A percentile compares a stretch with the other conserved stretches of the same genome.
These are phyloP conservation scores for Umimayanthus kanabou DNA, from an alignment of 92 coral and sea anemone genomes.

Conservation along the genomic window DNA sequence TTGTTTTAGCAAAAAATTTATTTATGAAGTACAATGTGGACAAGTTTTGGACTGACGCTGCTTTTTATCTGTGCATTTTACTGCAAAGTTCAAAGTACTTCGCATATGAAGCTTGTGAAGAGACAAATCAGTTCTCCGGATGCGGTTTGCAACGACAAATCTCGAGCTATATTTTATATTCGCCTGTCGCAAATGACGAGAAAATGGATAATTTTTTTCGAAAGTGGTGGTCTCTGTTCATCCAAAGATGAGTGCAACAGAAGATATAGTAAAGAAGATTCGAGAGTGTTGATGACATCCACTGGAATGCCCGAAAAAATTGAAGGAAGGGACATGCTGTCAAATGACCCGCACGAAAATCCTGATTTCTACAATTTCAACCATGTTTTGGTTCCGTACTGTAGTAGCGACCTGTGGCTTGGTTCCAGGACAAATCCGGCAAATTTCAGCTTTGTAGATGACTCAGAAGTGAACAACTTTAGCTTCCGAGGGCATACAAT, in stretches of 20 bases:
- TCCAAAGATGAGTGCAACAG: slow-evolving; percentile 54
- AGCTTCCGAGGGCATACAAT: slow-evolving; percentile 56
- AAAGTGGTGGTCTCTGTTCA: slow-evolving; percentile 68
- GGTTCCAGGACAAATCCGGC: slow-evolving; percentile 43
- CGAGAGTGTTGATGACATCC: slow-evolving; percentile 61
- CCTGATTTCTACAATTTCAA: slow-evolving; percentile 49
- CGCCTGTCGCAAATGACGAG: slow-evolving; percentile 17
- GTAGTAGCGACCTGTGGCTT: slow-evolving; percentile 70
- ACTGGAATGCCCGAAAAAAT: slow-evolving; percentile 42
- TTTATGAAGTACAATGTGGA: slow-evolving; percentile 5
- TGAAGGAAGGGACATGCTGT: slow-evolving; percentile 54
- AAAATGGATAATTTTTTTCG: slow-evolving; percentile 64
- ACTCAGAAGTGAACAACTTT: slow-evolving; percentile 50
- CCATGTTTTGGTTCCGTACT: slow-evolving; percentile 66
- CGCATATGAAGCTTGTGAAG: slow-evolving; percentile 35
- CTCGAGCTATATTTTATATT: slow-evolving; percentile 53
- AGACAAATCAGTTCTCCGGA: slow-evolving; percentile 26
- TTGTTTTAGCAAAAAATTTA: background rate
- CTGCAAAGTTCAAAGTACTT: background rate
- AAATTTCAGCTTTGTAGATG: slow-evolving; percentile 39
- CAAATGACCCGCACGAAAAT: slow-evolving; percentile 43
- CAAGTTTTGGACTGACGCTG: background rate
- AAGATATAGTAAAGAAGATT: slow-evolving; percentile 54
- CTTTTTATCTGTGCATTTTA: slow-evolving; percentile 2
- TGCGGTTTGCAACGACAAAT: slow-evolving; percentile 63